These are phyloP conservation scores for Apoderus coryli DNA, from an alignment of 2,888 invertebrate species.

Conservation along the genomic window DNA sequence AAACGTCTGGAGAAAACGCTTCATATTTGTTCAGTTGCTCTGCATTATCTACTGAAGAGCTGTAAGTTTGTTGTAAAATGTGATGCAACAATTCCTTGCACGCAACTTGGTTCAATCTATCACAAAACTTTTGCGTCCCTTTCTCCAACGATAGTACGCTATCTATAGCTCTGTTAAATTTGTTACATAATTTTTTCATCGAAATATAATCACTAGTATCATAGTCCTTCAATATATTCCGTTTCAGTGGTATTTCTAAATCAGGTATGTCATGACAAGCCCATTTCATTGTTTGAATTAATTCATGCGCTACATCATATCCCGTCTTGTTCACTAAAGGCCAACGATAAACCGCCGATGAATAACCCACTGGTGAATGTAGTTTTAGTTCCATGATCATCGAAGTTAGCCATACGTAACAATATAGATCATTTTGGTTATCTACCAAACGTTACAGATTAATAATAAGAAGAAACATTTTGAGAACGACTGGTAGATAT, in stretches of 20 bases:
- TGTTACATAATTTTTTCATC: constrained; percentile 13
- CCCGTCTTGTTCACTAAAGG: constrained; percentile 15
- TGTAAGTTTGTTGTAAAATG: constrained; percentile 15
- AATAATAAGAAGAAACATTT: too few species aligned
- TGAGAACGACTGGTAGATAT: too few species aligned
- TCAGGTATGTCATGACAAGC: constrained; percentile 16
- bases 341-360: constrained; percentile 13
- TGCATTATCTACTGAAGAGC: constrained; percentile 14
- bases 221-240: constrained; percentile 14
- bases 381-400: constrained; percentile 16
- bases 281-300: constrained; percentile 15
- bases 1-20: constrained; percentile 16
- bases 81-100: constrained; percentile 13
- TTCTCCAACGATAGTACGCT: constrained; percentile 14
- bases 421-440: too few species aligned
- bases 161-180: constrained; percentile 15
- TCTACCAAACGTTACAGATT: too few species aligned
- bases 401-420: too few species aligned
- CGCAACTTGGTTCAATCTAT: constrained; percentile 13
- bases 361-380: constrained; percentile 15
- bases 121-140: constrained; percentile 16
- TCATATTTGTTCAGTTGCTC: constrained; percentile 15
- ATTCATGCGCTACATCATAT: constrained; percentile 14
- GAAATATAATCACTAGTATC: constrained; percentile 13
- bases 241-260: constrained; percentile 14